Conservation (phyloP, 2,113 vertebrate genomes). For the Neotoma lepida region DNA sequence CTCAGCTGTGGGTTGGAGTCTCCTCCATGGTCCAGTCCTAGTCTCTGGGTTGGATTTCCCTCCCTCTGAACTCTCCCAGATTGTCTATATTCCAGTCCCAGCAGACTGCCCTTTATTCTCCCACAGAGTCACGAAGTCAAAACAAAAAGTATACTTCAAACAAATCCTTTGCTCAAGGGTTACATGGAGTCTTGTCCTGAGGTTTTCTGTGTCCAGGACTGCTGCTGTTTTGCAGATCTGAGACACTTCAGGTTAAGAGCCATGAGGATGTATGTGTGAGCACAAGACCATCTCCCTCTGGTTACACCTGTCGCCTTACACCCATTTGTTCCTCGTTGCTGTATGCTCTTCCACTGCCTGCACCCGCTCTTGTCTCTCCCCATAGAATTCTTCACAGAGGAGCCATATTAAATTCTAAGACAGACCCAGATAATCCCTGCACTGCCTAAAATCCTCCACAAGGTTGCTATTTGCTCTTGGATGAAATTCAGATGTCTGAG, state of each 20-base stretch:
- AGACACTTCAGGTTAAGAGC: not conserved
- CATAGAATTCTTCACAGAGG: not conserved
- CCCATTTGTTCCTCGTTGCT: not conserved
- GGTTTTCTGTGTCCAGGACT: not conserved
- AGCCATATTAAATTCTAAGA: not conserved
- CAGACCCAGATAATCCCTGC: not conserved
- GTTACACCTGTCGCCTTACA: not conserved
- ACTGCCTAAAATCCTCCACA: not conserved
- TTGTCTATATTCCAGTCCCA: not conserved
- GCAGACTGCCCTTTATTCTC: not conserved
- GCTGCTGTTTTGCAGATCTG: not conserved
- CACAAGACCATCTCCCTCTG: not conserved
- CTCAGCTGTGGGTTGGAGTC: not conserved
- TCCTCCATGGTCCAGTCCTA: not conserved
- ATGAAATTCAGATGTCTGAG: conserved; percentile 7
- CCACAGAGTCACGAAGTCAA: not conserved
- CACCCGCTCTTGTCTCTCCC: not conserved
- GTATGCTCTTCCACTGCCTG: not conserved
- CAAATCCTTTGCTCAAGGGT: not conserved
- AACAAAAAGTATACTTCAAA: not conserved
- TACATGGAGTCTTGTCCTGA: not conserved
- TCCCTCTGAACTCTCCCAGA: not conserved
- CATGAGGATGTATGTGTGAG: not conserved
- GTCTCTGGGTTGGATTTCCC: not conserved
- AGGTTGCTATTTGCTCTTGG: not conserved